Evolutionary conservation across 2,888 invertebrate genomes (phyloP).

Genomic region (Drosophila hamatofila): DNA sequence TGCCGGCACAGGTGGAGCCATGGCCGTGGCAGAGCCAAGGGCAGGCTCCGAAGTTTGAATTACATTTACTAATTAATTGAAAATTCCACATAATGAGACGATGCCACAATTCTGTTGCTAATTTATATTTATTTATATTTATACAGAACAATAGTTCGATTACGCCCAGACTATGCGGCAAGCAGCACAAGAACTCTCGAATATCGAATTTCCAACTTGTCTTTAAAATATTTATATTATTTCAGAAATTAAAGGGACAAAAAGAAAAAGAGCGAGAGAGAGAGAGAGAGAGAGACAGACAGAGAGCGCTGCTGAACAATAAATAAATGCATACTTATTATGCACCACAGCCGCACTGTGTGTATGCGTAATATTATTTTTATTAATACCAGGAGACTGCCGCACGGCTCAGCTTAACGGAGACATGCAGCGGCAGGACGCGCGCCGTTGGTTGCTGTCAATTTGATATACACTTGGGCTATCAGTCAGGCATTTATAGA

Average conservation of each 20-base stretch:
- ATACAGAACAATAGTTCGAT: slow-evolving; percentile 30
- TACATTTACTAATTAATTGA: slow-evolving; percentile 80
- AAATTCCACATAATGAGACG: slow-evolving; percentile 71
- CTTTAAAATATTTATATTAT: not conserved
- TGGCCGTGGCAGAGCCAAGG: not conserved
- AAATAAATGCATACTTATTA: slow-evolving; percentile 32
- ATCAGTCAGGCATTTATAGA: slow-evolving; percentile 48
- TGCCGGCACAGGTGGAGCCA: slow-evolving; percentile 8
- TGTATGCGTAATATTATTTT: slow-evolving; percentile 52
- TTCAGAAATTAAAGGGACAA: not conserved
- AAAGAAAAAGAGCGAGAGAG: not conserved
- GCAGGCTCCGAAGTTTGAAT: slow-evolving; percentile 47
- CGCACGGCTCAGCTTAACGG: slow-evolving; percentile 18
- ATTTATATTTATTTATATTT: slow-evolving; percentile 76
- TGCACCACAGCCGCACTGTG: slow-evolving; percentile 10
- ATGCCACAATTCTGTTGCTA: slow-evolving; percentile 64
- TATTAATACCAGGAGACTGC: slow-evolving; percentile 44
- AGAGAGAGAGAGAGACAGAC: not conserved
- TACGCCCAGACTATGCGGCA: not conserved
- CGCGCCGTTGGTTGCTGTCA: slow-evolving; percentile 40
- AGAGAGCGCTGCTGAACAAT: slow-evolving; percentile 4
- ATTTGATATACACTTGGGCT: slow-evolving; percentile 56
- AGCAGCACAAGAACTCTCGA: slow-evolving; percentile 1
- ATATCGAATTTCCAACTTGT: not conserved
- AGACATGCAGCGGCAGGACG: slow-evolving; percentile 7